These are phyloP conservation scores for Amphiduros pacificus DNA, from an alignment of 2,888 invertebrate genomes.

Conservation along the genomic window DNA sequence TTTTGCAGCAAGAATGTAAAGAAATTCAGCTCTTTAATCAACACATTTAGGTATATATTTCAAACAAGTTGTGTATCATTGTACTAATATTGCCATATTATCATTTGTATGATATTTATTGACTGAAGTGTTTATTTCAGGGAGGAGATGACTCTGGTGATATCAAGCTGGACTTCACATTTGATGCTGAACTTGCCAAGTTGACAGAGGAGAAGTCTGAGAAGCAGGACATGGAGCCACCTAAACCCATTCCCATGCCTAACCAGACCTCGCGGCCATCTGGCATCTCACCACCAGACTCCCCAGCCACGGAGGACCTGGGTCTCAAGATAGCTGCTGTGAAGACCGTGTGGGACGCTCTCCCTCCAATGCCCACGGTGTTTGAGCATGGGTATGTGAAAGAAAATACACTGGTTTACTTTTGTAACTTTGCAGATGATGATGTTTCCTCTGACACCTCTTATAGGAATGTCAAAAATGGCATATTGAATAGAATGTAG, in stretches of 20 bases:
- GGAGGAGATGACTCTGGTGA: conserved; percentile 66
- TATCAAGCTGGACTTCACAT: conserved; percentile 88
- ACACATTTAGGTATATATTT: too few species aligned
- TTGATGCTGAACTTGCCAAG: conserved; percentile 74
- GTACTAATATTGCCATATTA: neutral
- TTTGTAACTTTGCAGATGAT: too few species aligned
- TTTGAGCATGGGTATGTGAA: conserved; percentile 48
- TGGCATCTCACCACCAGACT: conserved; percentile 36
- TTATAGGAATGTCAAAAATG: too few species aligned
- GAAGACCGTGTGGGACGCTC: conserved; percentile 69
- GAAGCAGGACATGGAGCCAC: conserved; percentile 10
- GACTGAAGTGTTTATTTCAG: too few species aligned
- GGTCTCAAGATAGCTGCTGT: conserved; percentile 93
- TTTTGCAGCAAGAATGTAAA: too few species aligned
- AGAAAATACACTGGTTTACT: too few species aligned
- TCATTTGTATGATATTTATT: neutral
- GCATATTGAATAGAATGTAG: too few species aligned
- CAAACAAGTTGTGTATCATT: too few species aligned
- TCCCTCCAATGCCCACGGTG: conserved; percentile 24
- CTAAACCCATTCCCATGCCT: conserved; percentile 16
- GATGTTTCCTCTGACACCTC: too few species aligned
- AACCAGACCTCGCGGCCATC: conserved; percentile 4
- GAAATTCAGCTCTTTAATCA: too few species aligned
- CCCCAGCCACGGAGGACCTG: conserved; percentile 77
- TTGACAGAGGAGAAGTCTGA: conserved; percentile 48